These are phyloP conservation scores for Sitta europaea DNA, from an alignment of 2,113 vertebrate genomes.

Conservation along the genomic window DNA sequence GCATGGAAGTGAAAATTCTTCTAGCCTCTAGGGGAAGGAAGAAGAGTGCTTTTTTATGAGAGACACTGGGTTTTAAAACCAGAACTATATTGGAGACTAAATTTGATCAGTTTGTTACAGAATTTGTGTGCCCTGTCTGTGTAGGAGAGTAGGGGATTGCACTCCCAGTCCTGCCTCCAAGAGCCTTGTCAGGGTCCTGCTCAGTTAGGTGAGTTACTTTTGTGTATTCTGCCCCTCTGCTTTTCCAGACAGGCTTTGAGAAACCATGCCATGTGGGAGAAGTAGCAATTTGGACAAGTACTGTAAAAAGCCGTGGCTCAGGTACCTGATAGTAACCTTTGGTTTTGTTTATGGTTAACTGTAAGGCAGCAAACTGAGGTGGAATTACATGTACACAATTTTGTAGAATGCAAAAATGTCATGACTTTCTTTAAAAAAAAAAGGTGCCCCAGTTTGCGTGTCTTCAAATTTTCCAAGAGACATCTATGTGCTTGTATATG, in stretches of 20 bases:
- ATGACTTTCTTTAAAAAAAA: not conserved
- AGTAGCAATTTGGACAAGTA: not conserved
- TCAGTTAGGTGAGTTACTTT: not conserved
- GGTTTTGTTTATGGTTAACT: not conserved
- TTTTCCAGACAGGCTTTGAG: not conserved
- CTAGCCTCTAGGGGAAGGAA: not conserved
- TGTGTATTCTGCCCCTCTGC: not conserved
- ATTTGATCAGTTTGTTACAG: not conserved
- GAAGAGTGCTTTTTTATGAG: not conserved
- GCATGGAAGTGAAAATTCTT: not conserved
- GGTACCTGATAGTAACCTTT: not conserved
- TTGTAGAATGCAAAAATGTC: not conserved
- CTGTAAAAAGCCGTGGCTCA: not conserved
- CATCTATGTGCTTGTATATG: not conserved
- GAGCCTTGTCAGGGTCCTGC: rapidly evolving
- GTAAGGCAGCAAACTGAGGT: not conserved
- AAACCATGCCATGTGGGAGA: not conserved
- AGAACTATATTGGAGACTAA: not conserved
- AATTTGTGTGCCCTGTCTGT: not conserved
- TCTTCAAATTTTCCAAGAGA: not conserved
- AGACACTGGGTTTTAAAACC: not conserved
- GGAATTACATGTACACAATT: not conserved
- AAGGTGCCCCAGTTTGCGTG: not conserved
- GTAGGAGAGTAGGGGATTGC: not conserved
- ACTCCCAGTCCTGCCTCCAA: not conserved